phyloP scores from a whole-genome alignment of 2,888 invertebrate genomes.

The Tubiluchus corallicola region DNA sequence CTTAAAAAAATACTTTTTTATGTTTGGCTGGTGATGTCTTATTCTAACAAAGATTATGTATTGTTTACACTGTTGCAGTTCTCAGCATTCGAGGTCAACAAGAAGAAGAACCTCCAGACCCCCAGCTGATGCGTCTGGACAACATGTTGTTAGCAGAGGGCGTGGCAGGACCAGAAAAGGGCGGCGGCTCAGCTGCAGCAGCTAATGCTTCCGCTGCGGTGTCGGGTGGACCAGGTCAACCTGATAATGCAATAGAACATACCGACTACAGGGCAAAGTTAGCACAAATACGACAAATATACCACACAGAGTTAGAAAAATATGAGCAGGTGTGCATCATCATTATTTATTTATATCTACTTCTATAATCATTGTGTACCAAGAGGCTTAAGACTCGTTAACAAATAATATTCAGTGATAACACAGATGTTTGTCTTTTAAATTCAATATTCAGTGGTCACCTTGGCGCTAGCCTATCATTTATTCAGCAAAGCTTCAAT shows the following conservation, averaged over 20 bases:
- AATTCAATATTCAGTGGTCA: too few relatives aligned
- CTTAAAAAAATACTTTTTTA: too few relatives aligned
- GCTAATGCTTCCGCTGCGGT: slow-evolving; percentile 61
- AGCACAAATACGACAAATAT: slow-evolving; percentile 93
- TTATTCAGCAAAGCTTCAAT: too few relatives aligned
- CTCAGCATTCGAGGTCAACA: slow-evolving; percentile 86
- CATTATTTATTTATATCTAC: too few relatives aligned
- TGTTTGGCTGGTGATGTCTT: too few relatives aligned
- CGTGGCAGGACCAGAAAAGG: slow-evolving; percentile 85
- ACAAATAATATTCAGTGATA: slow-evolving; percentile 6
- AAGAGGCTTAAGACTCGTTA: too few relatives aligned
- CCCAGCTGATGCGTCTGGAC: slow-evolving; percentile 92
- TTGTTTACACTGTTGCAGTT: slow-evolving; percentile 38
- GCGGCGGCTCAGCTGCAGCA: slow-evolving; percentile 34
- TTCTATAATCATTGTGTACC: too few relatives aligned
- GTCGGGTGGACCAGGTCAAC: slow-evolving; percentile 45
- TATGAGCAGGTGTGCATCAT: slow-evolving; percentile 61
- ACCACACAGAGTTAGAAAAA: slow-evolving; percentile 97
- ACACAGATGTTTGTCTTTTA: slow-evolving; percentile 6
- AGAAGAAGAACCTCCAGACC: slow-evolving; percentile 95
- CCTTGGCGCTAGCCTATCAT: too few relatives aligned
- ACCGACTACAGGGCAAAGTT: slow-evolving; percentile 97
- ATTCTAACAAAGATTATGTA: too few relatives aligned
- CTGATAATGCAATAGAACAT: slow-evolving; percentile 93
- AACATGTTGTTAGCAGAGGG: slow-evolving; percentile 97